phyloP scores from a whole-genome alignment of 2,797 vertebrate genomes.

The Chelmon rostratus region DNA sequence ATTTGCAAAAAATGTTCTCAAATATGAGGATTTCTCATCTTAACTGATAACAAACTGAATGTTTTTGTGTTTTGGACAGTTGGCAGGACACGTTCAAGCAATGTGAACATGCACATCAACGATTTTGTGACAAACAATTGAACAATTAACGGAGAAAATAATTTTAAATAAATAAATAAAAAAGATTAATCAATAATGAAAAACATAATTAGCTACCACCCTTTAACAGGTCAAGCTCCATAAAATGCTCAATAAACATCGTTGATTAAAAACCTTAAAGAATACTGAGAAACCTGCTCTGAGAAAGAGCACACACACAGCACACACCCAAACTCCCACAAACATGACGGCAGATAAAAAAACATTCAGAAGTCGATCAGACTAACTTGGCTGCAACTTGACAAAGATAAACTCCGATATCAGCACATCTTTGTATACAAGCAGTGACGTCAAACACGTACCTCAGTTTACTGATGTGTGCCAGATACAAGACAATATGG shows the following conservation, averaged over 20 bases:
- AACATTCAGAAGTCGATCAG: conserved; percentile 1
- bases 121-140: background rate
- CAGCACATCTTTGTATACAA: conserved; percentile 51
- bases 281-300: background rate
- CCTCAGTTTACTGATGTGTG: conserved; percentile 61
- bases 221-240: background rate
- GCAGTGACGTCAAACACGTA: conserved; percentile 65
- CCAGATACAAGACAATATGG: conserved; percentile 52
- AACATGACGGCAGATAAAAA: background rate
- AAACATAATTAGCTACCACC: background rate
- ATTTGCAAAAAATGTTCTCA: background rate
- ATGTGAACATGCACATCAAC: background rate
- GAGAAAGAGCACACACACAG: conserved; percentile 17
- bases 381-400: conserved; percentile 15
- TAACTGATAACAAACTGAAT: background rate
- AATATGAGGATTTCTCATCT: background rate
- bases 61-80: no score
- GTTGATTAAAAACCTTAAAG: background rate
- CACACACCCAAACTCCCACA: no score
- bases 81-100: no score
- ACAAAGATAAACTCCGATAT: conserved; percentile 54
- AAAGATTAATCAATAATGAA: background rate
- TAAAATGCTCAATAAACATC: background rate
- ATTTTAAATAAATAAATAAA: no score
- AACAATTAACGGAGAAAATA: background rate